phyloP scores from a whole-genome alignment of 2,888 invertebrate genomes.

The Drosophila neotestacea region DNA sequence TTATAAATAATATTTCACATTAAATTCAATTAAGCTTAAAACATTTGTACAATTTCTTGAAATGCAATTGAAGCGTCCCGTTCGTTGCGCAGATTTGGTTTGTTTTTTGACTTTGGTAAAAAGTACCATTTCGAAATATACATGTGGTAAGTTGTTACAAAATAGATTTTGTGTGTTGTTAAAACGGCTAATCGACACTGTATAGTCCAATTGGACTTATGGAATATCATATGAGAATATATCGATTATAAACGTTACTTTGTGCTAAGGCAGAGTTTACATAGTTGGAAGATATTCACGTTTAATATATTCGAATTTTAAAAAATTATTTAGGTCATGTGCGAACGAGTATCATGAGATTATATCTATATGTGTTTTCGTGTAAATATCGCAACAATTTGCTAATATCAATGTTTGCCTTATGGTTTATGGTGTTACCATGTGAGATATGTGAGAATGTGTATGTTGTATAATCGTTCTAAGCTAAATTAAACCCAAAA shows the following conservation, averaged over 20 bases:
- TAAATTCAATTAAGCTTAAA: slow-evolving; percentile 34
- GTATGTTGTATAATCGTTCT: slow-evolving; percentile 21
- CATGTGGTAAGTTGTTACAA: slow-evolving; percentile 65
- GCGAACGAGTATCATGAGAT: slow-evolving; percentile 40
- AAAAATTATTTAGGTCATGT: slow-evolving; percentile 21
- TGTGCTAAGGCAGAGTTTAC: slow-evolving; percentile 76
- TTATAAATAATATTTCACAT: slow-evolving; percentile 64
- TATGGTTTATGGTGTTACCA: slow-evolving; percentile 45
- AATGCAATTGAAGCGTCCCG: slow-evolving; percentile 50
- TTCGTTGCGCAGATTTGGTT: slow-evolving; percentile 57
- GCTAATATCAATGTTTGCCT: slow-evolving; percentile 63
- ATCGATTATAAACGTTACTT: slow-evolving; percentile 63
- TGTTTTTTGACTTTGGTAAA: slow-evolving; percentile 51
- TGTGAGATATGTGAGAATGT: slow-evolving; percentile 69
- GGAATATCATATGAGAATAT: slow-evolving; percentile 52
- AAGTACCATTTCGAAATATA: slow-evolving; percentile 54
- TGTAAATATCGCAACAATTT: slow-evolving; percentile 55
- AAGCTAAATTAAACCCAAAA: slow-evolving; percentile 32
- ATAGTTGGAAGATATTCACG: slow-evolving; percentile 73
- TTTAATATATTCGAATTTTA: slow-evolving; percentile 31
- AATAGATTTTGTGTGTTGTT: slow-evolving; percentile 54
- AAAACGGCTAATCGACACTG: slow-evolving; percentile 26
- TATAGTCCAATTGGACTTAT: background rate
- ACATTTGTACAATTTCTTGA: slow-evolving; percentile 64
- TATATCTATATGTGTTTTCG: slow-evolving; percentile 26